Evolutionary conservation across 1,140 invertebrate genomes (phyloP), one percentile per base, ranked within the genome.

Genomic region (Oryzaephilus surinamensis): DNA sequence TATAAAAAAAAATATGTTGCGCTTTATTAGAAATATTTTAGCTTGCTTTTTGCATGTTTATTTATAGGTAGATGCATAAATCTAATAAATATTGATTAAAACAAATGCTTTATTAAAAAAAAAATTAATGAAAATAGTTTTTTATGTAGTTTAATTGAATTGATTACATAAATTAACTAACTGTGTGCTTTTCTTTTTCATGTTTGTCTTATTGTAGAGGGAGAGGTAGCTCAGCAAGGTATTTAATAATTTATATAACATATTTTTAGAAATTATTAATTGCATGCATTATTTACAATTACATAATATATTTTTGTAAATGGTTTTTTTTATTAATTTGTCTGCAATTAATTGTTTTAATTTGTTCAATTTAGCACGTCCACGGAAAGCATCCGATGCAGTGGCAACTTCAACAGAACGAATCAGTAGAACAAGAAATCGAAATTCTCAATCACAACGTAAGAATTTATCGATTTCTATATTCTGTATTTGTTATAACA

Each of bases 401-500:
- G 64, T 65, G 38, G 65, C 65, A 2, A 62, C 67, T 11, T 74
- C 75, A 45, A 71, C 76, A 29, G 77, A 88, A 66, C 64, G 83
- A 50, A 62, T 64, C 17, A 69, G 77, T 44, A 57, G 83, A 62
- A 71, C 73, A 48, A 61, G 74, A 45, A 71, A 71, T 51, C 58
- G 74, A 3, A 59, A 67, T 14, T 90, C 86, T 6, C 88, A 92
- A 58, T 93, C 88, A 16, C 88, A 93, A 70, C 90, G 87, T 90
- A 69, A 79, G 82, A 74, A 29, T 38, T 30, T 48, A 32, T 26
- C n/a, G n/a, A n/a, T 38, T 29, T 41, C 7, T 32, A 34, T 32
- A 28, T 14, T 35, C 31, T 13, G 7, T n/a, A n/a, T n/a, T n/a
- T n/a, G n/a, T n/a, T n/a, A n/a, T n/a, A n/a, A n/a, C n/a, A 21